A percentile compares a stretch with the other conserved stretches of the same genome.
These are phyloP conservation scores for Sebastes iracundus DNA, from an alignment of 2,797 vertebrate genomes.

Conservation along the genomic window DNA sequence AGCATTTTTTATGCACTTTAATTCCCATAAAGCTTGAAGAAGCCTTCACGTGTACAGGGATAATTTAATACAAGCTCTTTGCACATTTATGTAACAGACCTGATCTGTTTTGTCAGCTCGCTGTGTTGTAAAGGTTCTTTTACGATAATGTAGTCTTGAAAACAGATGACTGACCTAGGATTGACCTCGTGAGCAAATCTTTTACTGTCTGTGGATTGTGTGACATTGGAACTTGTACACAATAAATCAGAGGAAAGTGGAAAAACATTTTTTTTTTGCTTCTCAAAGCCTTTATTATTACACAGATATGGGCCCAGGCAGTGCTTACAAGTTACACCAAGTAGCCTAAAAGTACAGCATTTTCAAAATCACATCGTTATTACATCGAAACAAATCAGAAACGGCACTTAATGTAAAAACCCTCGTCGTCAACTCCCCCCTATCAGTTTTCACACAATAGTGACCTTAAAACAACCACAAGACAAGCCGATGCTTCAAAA, in stretches of 20 bases:
- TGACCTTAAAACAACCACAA: conserved; percentile 68
- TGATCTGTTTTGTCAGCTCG: neutral
- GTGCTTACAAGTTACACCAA: conserved; percentile 78
- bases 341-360: conserved; percentile 74
- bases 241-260: conserved; percentile 49
- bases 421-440: neutral
- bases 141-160: conserved; percentile 22
- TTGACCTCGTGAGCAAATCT: conserved; percentile 26
- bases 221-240: conserved; percentile 18
- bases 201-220: conserved; percentile 19
- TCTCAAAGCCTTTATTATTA: conserved; percentile 78
- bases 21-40: neutral
- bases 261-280: conserved; percentile 51
- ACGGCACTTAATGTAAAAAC: conserved; percentile 66
- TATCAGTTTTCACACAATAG: conserved; percentile 38
- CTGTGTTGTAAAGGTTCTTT: conserved; percentile 17
- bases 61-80: conserved; percentile 31
- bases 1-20: conserved; percentile 54
- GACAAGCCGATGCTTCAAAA: conserved; percentile 56
- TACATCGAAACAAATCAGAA: conserved; percentile 72
- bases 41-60: conserved; percentile 1
- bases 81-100: conserved; percentile 33
- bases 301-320: conserved; percentile 76
- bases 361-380: conserved; percentile 75
- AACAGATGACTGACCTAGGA: conserved; percentile 18